These are phyloP conservation scores for Indicator maculatus DNA, from an alignment of 2,113 vertebrate genomes.

Conservation along the genomic window DNA sequence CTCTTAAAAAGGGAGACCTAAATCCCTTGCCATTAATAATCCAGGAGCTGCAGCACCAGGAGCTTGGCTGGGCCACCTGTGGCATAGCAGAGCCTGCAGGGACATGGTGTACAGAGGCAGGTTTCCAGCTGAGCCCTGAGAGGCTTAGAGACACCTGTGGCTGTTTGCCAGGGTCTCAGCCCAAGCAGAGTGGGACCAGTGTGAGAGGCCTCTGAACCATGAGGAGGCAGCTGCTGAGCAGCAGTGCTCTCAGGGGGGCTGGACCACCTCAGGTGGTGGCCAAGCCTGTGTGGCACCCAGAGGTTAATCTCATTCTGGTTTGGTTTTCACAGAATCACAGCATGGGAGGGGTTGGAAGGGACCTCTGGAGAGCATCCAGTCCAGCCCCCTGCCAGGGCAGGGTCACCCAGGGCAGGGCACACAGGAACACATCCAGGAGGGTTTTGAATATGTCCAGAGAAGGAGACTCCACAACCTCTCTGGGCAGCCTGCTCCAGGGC, in stretches of 20 bases:
- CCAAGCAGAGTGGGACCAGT: neutral
- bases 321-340: too few relatives aligned
- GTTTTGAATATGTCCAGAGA: too few relatives aligned
- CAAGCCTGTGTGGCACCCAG: accelerated
- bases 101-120: neutral
- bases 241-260: neutral
- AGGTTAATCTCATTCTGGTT: neutral
- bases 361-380: too few relatives aligned
- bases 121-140: neutral
- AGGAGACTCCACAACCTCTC: too few relatives aligned
- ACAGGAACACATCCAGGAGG: too few relatives aligned
- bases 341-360: too few relatives aligned
- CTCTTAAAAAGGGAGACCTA: neutral
- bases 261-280: neutral
- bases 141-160: neutral
- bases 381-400: too few relatives aligned
- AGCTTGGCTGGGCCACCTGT: neutral
- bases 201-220: neutral
- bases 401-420: too few relatives aligned
- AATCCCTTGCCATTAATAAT: neutral
- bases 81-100: neutral
- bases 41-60: neutral
- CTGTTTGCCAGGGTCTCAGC: neutral
- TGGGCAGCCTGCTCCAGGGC: too few relatives aligned
- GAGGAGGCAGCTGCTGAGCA: neutral